phyloP scores from a whole-genome alignment of 2,888 invertebrate species.

The Drosophila paramelanica region DNA sequence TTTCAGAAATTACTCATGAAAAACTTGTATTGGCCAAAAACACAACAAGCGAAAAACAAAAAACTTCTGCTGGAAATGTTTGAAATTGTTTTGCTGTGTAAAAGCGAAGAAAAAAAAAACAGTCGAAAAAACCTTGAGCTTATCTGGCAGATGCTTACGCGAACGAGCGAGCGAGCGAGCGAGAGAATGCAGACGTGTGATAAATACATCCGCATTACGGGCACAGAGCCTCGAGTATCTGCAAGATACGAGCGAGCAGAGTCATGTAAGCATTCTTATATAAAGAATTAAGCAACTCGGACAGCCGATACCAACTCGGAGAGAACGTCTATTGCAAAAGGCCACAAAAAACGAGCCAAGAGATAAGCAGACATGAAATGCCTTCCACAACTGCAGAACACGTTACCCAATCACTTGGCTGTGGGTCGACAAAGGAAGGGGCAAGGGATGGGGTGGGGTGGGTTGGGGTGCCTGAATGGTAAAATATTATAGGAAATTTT shows the following conservation, averaged over 20 bases:
- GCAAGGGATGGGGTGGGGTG: not conserved
- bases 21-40: slow-evolving; percentile 44
- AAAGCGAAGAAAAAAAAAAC: slow-evolving; percentile 18
- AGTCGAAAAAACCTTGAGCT: slow-evolving; percentile 38
- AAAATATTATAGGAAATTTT: slow-evolving; percentile 52
- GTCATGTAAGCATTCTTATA: slow-evolving; percentile 52
- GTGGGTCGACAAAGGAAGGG: not conserved
- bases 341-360: slow-evolving; percentile 18
- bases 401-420: slow-evolving; percentile 32
- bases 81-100: slow-evolving; percentile 62
- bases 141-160: slow-evolving; percentile 69
- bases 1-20: slow-evolving; percentile 69
- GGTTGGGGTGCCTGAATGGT: slow-evolving; percentile 5
- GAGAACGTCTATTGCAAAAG: slow-evolving; percentile 53
- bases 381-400: slow-evolving; percentile 42
- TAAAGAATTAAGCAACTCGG: slow-evolving; percentile 57
- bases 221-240: slow-evolving; percentile 58
- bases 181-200: slow-evolving; percentile 70
- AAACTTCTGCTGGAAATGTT: slow-evolving; percentile 57
- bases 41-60: slow-evolving; percentile 2
- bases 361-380: slow-evolving; percentile 49
- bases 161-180: slow-evolving; percentile 16
- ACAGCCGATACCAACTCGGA: slow-evolving; percentile 28
- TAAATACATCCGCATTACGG: slow-evolving; percentile 80
- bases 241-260: slow-evolving; percentile 60